Evolutionary conservation across 2,797 vertebrate species (phyloP), one percentile per base, ranked within the genome.

Genomic region (Trichosurus vulpecula): DNA sequence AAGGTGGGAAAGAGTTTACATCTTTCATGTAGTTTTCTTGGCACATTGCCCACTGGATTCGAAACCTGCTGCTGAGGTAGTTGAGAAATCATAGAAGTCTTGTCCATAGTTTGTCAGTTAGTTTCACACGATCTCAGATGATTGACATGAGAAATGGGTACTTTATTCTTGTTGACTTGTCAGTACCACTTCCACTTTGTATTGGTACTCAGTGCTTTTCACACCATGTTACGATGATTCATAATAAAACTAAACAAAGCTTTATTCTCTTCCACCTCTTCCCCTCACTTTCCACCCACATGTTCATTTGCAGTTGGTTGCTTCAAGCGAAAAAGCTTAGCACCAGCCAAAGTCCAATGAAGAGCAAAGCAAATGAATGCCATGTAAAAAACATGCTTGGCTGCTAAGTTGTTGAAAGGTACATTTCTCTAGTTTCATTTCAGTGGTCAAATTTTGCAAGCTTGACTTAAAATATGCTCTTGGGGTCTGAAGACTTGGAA

Each of bases 191-290:
- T 81, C 74, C 22, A 81, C 74, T 47, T 81, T 47, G 74, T 47
- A 47, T 22, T 81, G 74, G 10, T 47, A 54, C 66, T 92, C n/a
- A 89, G 92, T 95, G 95, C 66, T 93, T 16, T 58, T 93, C 74
- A 3, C 25, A 13, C 4, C 52, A 22, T 89, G 47, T 4, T 94
- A 95, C 53, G 4, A 4, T 90, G 74, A 93, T 61, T 54, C 91
- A 58, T 47, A 57, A 47, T 56, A 57, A 57, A 91, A 91, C 54
- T 92, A 31, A 92, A 92, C 51, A 52, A 91, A 91, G 41, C 13
- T 56, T 92, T 52, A 52, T 58, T 6, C 13, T 51, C 47, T 14
- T 92, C 41, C 47, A 58, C 57, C 41, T 56, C 55, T 58, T 29
- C 29, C 55, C 57, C 30, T 52, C 56, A 35, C 29, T 56, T 92